Conservation (phyloP, 2,797 vertebrate species). For the Sebastes vulpes region DNA sequence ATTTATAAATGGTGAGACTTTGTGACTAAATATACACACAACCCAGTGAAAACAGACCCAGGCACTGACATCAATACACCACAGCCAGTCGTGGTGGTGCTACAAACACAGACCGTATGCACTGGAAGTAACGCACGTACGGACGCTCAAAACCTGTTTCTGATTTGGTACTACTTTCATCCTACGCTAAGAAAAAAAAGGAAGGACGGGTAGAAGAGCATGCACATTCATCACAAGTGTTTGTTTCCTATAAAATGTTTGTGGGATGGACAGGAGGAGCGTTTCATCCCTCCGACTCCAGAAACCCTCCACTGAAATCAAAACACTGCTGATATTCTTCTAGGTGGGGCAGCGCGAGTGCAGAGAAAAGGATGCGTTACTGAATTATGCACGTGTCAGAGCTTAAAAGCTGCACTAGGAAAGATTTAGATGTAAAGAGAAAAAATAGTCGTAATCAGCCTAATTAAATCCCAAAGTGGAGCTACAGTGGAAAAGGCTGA, state of each 20-base stretch:
- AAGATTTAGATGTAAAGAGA: background rate
- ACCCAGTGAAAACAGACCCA: constrained; percentile 42
- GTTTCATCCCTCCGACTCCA: background rate
- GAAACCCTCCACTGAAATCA: background rate
- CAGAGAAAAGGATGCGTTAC: background rate
- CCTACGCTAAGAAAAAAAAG: background rate
- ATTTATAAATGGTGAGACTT: constrained; percentile 67
- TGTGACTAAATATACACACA: constrained; percentile 68
- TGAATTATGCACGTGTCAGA: constrained; percentile 43
- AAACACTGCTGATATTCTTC: background rate
- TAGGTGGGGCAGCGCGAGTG: background rate
- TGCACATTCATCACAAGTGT: background rate
- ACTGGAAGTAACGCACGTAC: background rate
- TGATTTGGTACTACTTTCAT: background rate
- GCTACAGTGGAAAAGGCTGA: background rate
- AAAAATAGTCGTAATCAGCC: background rate
- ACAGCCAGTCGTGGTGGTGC: background rate
- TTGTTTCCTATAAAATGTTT: constrained; percentile 26
- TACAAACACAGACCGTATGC: background rate
- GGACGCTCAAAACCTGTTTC: background rate
- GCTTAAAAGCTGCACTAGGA: background rate
- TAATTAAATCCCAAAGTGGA: constrained; percentile 17
- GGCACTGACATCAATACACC: constrained; percentile 34
- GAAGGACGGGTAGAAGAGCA: background rate
- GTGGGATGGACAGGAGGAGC: background rate